Percentiles rank a stretch among this genome's conserved stretches.
These are phyloP conservation scores for Hypotaenidia philippensis DNA, from an alignment of 2,797 vertebrate genomes.

Conservation along the genomic window DNA sequence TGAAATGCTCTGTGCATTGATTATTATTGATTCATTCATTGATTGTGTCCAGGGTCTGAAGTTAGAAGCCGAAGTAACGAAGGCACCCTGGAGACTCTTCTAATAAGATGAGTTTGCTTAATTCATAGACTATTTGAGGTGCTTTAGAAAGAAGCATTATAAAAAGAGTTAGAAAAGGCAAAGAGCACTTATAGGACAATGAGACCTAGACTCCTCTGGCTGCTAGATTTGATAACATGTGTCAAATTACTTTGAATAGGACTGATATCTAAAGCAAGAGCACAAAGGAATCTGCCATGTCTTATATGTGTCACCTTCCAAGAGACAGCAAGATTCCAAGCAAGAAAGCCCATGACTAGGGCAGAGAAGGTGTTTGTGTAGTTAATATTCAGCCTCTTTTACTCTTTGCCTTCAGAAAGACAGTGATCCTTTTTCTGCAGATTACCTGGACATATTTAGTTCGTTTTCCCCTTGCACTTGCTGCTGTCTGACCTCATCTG, in stretches of 20 bases:
- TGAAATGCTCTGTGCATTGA: slow-evolving; percentile 58
- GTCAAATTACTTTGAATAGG: neutral
- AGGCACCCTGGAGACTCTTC: slow-evolving; percentile 52
- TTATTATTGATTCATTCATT: slow-evolving; percentile 72
- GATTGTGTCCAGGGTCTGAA: slow-evolving; percentile 54
- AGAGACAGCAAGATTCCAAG: neutral
- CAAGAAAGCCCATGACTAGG: neutral
- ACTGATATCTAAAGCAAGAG: neutral
- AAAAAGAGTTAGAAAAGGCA: slow-evolving; percentile 36
- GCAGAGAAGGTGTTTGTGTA: neutral
- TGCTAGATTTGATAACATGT: neutral
- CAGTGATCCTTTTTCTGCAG: neutral
- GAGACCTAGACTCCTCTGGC: neutral
- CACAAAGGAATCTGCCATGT: neutral
- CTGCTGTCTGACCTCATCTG: neutral
- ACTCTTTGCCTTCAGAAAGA: neutral
- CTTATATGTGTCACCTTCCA: neutral
- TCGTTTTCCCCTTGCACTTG: neutral
- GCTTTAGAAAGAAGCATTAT: slow-evolving; percentile 1
- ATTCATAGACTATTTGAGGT: slow-evolving; percentile 50
- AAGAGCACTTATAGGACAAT: neutral
- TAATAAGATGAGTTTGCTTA: slow-evolving; percentile 67
- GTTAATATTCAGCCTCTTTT: neutral
- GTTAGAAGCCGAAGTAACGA: neutral
- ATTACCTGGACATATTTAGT: neutral